A percentile compares a stretch with the other conserved stretches of the same genome.
These are phyloP conservation scores for Conops quadrifasciatus DNA, from an alignment of 2,888 invertebrate species.

Conservation along the genomic window DNA sequence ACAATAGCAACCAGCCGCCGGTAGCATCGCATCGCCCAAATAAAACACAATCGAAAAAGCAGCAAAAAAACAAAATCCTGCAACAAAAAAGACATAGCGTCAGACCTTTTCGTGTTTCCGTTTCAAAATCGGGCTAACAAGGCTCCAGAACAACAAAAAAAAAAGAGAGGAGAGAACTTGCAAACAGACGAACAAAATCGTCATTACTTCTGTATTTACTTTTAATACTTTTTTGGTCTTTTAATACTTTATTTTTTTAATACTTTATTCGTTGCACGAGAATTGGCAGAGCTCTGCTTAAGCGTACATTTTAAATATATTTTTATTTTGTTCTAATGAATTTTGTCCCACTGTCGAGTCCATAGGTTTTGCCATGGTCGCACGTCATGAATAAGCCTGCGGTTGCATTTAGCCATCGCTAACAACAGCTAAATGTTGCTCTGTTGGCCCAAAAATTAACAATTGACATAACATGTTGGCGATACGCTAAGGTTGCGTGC, in stretches of 20 bases:
- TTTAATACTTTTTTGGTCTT: neutral
- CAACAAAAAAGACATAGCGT: slow-evolving; percentile 29
- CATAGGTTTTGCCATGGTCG: slow-evolving; percentile 27
- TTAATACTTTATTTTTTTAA: slow-evolving; percentile 36
- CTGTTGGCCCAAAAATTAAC: neutral
- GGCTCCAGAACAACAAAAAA: slow-evolving; percentile 47
- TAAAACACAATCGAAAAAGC: neutral
- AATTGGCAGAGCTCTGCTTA: too few relatives aligned
- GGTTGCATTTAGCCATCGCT: neutral
- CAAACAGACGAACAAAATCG: too few relatives aligned
- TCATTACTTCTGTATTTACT: neutral
- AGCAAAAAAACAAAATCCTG: neutral
- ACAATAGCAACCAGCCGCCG: neutral
- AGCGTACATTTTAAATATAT: slow-evolving; percentile 39
- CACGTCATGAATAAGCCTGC: slow-evolving; percentile 14
- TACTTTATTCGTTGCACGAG: slow-evolving; percentile 11
- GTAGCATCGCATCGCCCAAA: too few relatives aligned
- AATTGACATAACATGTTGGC: neutral
- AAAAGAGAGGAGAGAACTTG: too few relatives aligned
- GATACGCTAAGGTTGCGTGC: neutral
- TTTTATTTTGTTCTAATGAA: slow-evolving; percentile 38
- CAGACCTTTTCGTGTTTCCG: slow-evolving; percentile 59
- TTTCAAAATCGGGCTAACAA: slow-evolving; percentile 62
- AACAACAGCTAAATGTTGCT: slow-evolving; percentile 4
- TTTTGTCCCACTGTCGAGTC: slow-evolving; percentile 34